Conservation (phyloP, 2,888 invertebrate genomes). For the Nomada fucata region DNA sequence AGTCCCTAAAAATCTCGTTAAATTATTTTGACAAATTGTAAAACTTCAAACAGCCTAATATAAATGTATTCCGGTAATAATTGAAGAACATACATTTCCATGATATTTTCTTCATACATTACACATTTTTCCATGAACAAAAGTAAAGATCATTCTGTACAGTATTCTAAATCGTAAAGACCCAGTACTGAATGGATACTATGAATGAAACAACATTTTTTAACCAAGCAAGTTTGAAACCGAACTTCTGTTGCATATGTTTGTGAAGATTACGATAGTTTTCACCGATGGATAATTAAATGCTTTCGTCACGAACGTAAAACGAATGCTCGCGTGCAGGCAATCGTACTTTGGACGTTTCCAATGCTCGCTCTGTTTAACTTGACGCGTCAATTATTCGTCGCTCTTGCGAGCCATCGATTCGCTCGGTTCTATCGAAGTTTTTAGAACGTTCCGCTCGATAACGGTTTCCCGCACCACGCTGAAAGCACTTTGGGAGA, state of each 20-base stretch:
- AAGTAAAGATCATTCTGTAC: too few species aligned
- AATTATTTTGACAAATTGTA: too few species aligned
- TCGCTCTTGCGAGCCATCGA: conserved; percentile 32
- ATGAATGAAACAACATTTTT: too few species aligned
- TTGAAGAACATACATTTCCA: too few species aligned
- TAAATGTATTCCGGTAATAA: too few species aligned
- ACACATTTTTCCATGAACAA: too few species aligned
- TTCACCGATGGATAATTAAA: conserved; percentile 10
- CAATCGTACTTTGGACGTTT: conserved; percentile 35
- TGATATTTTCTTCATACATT: too few species aligned
- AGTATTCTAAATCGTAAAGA: too few species aligned
- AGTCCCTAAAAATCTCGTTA: too few species aligned
- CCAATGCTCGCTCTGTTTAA: conserved; percentile 39
- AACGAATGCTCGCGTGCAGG: conserved; percentile 33
- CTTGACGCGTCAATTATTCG: conserved; percentile 49
- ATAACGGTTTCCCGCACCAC: conserved; percentile 21
- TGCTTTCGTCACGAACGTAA: conserved; percentile 17
- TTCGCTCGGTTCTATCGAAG: conserved; percentile 15
- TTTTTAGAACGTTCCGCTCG: conserved; percentile 29
- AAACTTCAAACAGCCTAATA: too few species aligned
- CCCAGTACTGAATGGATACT: too few species aligned
- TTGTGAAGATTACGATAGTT: not conserved
- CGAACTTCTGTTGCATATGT: not conserved
- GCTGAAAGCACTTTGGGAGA: not conserved
- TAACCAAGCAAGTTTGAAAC: too few species aligned